Base-by-base conservation (phyloP, 1,140 invertebrate species). In the Drosophila asahinai region DNA sequence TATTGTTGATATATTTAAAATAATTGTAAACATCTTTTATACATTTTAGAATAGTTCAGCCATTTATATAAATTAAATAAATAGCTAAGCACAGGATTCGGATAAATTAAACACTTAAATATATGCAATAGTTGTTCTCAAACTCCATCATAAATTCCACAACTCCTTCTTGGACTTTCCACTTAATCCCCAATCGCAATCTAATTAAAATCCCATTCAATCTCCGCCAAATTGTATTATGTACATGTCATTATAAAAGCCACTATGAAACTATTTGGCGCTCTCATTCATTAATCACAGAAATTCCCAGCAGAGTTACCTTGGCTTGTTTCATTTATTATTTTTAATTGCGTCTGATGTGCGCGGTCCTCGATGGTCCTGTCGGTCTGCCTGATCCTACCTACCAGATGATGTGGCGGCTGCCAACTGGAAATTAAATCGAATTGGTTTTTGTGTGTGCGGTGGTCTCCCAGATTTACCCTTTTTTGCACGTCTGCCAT, bases 371-470 rank as follows among this genome's bases (percentile, higher is more conserved):
- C 54, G 83, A 75, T 82, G 60, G 49, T 47, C 30, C 30, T 14
- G 43, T 14, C 51, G 3, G 5, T 8, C 27, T 12, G 51, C 19
- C 3, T 8, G 0, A 2, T 33, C 12, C 33, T 33, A 40, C 52
- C 45, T 58, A 40, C 64, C 25, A 58, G 30, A 60, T 40, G 59
- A 71, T 68, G 52, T 59, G 48, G 77, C 54, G 48, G 77, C 78
- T 81, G 78, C 78, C 68, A 86, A 86, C 76, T 80, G 36, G 45
- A 70, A 86, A 80, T 87, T 68, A 81, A 83, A 81, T 83, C 59
- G 70, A 83, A 83, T 89, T 84, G 81, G 66, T 81, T 89, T 86
- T 45, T 47, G 27, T 60, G 55, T 57, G 14, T 48, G 19, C n/a
- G 11, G 6, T 30, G 6, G 27, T 6, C 43, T 19, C 25, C 51